Percentiles rank a stretch among this genome's conserved stretches.
Evolutionary conservation across 2,888 invertebrate genomes (phyloP).

Genomic region (Notodonta dromedarius): DNA sequence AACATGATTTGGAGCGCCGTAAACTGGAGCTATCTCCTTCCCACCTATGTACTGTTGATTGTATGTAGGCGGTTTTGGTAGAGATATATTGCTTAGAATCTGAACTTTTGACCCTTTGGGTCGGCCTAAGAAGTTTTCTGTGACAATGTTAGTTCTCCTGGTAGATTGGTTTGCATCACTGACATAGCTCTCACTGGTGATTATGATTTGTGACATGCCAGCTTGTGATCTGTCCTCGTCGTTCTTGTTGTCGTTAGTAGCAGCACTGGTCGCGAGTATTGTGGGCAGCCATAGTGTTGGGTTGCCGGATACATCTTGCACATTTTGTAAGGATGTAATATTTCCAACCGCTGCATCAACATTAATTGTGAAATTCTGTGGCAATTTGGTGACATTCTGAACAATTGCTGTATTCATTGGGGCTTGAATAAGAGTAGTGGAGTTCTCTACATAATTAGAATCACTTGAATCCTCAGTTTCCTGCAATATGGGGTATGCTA

Average conservation of each 20-base stretch:
- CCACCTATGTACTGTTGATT: conserved; percentile 68
- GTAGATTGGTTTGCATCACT: conserved; percentile 63
- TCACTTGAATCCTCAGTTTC: conserved; percentile 72
- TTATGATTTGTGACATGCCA: conserved; percentile 76
- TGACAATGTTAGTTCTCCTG: conserved; percentile 70
- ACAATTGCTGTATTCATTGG: conserved; percentile 75
- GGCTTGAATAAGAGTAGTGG: conserved; percentile 72
- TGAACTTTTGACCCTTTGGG: conserved; percentile 79
- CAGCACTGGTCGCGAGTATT: conserved; percentile 70
- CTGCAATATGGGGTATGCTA: conserved; percentile 74
- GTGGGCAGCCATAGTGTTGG: conserved; percentile 80
- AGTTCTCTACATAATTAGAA: conserved; percentile 70
- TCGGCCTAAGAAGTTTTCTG: conserved; percentile 69
- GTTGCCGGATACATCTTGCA: conserved; percentile 73
- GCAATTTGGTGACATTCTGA: conserved; percentile 77
- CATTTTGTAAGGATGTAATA: conserved; percentile 77
- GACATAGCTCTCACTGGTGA: conserved; percentile 76
- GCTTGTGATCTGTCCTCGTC: conserved; percentile 70
- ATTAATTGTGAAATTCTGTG: conserved; percentile 79
- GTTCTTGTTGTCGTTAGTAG: conserved; percentile 60
- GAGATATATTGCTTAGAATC: conserved; percentile 78
- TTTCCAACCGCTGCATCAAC: conserved; percentile 77
- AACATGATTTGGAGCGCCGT: conserved; percentile 74
- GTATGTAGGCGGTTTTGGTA: conserved; percentile 73
- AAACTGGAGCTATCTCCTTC: conserved; percentile 70